phyloP scores from a whole-genome alignment of 2,113 vertebrate species.

The Vicugna pacos region DNA sequence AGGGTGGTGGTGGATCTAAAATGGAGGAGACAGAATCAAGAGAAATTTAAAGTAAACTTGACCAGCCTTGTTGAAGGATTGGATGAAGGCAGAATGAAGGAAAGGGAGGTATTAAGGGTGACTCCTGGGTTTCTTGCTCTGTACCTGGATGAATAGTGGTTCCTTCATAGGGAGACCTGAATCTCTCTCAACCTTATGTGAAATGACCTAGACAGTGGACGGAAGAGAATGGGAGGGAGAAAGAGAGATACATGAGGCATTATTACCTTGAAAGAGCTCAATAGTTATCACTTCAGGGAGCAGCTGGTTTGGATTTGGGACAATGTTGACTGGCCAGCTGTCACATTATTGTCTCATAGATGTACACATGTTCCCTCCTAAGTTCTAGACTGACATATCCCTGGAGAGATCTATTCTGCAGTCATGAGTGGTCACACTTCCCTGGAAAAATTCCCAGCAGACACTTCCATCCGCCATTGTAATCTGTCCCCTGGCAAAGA shows the following conservation, averaged over 20 bases:
- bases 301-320: background rate
- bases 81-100: background rate
- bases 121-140: background rate
- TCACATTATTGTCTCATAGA: background rate
- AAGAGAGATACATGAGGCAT: background rate
- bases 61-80: background rate
- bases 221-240: background rate
- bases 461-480: background rate
- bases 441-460: background rate
- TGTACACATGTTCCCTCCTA: background rate
- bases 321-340: background rate
- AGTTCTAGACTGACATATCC: background rate
- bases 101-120: background rate
- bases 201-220: background rate
- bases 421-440: background rate
- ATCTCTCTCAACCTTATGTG: background rate
- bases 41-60: background rate
- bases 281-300: background rate
- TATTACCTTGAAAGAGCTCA: background rate
- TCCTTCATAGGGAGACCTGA: background rate
- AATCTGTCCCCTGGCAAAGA: background rate
- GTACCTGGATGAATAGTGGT: fast-evolving
- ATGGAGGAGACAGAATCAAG: background rate
- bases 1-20: background rate
- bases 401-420: background rate